Conservation (phyloP, 1,140 invertebrate species). For the Leptinotarsa texana region DNA sequence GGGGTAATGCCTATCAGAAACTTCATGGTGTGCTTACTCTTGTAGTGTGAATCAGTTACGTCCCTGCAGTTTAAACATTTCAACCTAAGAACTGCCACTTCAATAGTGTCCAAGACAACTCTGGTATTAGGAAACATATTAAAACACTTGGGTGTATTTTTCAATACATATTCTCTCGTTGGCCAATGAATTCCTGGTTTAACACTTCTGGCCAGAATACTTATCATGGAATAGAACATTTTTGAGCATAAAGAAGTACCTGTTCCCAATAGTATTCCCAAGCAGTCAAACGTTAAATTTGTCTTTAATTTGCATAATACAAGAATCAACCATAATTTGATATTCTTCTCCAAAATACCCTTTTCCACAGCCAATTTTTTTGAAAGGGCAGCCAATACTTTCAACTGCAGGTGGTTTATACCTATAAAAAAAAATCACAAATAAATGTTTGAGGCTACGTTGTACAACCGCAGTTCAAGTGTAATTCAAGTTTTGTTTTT, state of each 20-base stretch:
- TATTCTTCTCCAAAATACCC: neutral
- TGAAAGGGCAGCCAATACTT: slow-evolving; percentile 1
- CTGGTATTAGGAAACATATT: slow-evolving; percentile 23
- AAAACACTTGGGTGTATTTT: slow-evolving; percentile 28
- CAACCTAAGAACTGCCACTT: slow-evolving; percentile 16
- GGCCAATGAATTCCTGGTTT: slow-evolving; percentile 10
- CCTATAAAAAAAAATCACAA: slow-evolving; percentile 13
- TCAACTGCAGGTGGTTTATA: neutral
- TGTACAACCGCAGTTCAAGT: no score
- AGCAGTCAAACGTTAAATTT: slow-evolving; percentile 15
- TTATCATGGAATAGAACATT: slow-evolving; percentile 11
- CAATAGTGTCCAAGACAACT: slow-evolving; percentile 30
- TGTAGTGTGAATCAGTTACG: slow-evolving; percentile 23
- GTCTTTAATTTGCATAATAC: slow-evolving; percentile 29
- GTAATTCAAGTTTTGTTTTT: no score
- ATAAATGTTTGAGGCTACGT: neutral
- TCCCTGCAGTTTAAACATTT: slow-evolving; percentile 13
- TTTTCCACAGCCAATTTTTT: neutral
- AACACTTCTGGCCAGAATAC: slow-evolving; percentile 1
- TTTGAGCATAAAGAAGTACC: slow-evolving; percentile 11
- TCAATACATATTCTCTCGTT: slow-evolving; percentile 12
- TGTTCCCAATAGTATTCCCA: no score
- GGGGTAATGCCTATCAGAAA: slow-evolving; percentile 45
- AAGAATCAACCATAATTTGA: slow-evolving; percentile 17
- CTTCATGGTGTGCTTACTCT: slow-evolving; percentile 44